Percentiles rank a stretch among this genome's conserved stretches.
phyloP scores from a whole-genome alignment of 2,888 invertebrate species.

The Torymus auratus region DNA sequence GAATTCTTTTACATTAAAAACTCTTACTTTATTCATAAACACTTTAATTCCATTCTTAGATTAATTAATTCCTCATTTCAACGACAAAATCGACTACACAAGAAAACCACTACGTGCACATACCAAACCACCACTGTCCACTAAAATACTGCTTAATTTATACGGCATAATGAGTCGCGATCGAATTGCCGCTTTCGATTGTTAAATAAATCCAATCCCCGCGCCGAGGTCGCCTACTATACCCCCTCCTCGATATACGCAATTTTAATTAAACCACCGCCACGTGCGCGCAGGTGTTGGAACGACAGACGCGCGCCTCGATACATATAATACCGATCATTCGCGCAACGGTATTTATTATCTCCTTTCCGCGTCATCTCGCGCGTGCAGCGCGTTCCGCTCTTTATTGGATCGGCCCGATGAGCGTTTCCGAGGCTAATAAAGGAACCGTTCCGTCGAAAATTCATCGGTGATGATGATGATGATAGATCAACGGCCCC shows the following conservation, averaged over 20 bases:
- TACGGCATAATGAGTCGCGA: background rate
- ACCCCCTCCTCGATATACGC: background rate
- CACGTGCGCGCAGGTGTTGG: background rate
- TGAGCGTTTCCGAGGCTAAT: slow-evolving; percentile 31
- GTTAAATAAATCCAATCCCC: slow-evolving; percentile 15
- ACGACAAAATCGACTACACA: too few relatives aligned
- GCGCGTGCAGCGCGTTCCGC: background rate
- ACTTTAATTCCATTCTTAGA: too few relatives aligned
- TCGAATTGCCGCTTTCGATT: slow-evolving; percentile 4
- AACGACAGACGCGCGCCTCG: background rate
- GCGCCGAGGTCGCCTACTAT: background rate
- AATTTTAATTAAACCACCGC: slow-evolving; percentile 35
- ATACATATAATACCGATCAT: slow-evolving; percentile 6
- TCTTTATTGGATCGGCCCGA: slow-evolving; percentile 3
- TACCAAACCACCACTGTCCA: too few relatives aligned
- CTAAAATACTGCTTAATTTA: background rate
- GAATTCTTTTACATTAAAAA: too few relatives aligned
- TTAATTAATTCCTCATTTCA: too few relatives aligned
- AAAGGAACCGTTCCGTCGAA: slow-evolving; percentile 20
- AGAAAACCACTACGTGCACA: too few relatives aligned
- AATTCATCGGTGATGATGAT: slow-evolving; percentile 29
- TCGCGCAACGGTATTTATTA: slow-evolving; percentile 16
- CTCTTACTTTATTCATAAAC: too few relatives aligned
- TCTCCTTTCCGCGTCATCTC: background rate
- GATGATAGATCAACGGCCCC: too few relatives aligned